Base-by-base conservation (phyloP, 2,888 invertebrate genomes). In the Slavum lentiscoides region DNA sequence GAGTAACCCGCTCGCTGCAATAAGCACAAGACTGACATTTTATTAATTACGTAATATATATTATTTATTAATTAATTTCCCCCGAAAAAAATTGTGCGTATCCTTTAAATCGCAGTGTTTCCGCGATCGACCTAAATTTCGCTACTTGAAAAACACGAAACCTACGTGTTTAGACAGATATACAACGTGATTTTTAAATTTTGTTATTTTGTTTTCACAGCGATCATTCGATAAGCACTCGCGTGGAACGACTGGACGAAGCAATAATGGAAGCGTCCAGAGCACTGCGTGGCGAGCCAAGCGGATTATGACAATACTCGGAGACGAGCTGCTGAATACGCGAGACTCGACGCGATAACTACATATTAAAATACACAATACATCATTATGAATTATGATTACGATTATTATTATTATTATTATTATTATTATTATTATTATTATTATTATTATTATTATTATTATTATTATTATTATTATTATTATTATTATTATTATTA, bases 151-250 rank as follows among this genome's bases (percentile, higher is more conserved):
- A 30, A 30, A 30, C 30, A 30, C 30, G 30, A 30, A 30, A 30
- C 30, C 4, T 30, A 30, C 30, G 30, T 30, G 30, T 30, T 30
- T 30, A 2, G 30, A 30, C n/a, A n/a, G n/a, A n/a, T n/a, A n/a
- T n/a, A n/a, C n/a, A n/a, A 30, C 43, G 9, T 43, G 7, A 9
- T 43, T 43, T 9, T 43, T 43, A 0, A 9, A 9, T 43, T 9
- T 43, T 7, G 43, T 43, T 43, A 30, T 55, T 30, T 55, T 58
- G 15, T 64, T 64, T 55, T 70, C 88, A 39, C 88, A 91, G 91
- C 86, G 91, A 92, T 87, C 91, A 91, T 85, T 92, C 91, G 85
- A 91, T 92, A 87, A 91, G 91, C 87, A 91, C 91, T 85, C 89
- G 91, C 83, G 91, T 92, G 85, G 91, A 91, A 85, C 87, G 90